Percentiles rank a stretch among this genome's conserved stretches.
phyloP scores from a whole-genome alignment of 2,113 vertebrate species.

The Vireo altiloquus region DNA sequence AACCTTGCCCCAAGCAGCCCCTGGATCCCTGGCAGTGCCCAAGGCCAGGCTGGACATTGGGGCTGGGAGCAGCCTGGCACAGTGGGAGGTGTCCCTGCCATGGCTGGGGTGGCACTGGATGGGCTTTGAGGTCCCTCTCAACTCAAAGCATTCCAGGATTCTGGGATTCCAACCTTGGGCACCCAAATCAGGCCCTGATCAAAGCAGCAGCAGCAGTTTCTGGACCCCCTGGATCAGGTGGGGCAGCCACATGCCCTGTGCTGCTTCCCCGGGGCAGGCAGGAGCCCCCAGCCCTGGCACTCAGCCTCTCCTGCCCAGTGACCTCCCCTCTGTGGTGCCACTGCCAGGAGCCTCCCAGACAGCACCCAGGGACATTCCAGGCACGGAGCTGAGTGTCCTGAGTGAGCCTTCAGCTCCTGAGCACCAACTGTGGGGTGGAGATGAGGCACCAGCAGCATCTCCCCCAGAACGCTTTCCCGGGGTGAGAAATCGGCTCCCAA shows the following conservation, averaged over 20 bases:
- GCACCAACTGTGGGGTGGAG: fast-evolving
- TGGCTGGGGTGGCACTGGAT: background rate
- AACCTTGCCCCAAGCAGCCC: background rate
- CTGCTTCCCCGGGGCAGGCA: background rate
- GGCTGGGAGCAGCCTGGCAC: background rate
- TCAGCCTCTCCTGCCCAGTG: background rate
- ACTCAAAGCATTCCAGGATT: background rate
- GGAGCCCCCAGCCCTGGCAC: background rate
- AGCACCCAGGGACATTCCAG: background rate
- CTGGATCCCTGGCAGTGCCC: background rate
- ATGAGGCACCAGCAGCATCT: background rate
- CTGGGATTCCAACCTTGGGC: background rate
- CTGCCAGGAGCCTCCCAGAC: background rate
- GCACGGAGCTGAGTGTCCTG: background rate
- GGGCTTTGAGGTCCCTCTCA: background rate
- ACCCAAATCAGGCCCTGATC: background rate
- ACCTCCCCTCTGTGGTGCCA: no score
- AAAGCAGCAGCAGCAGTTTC: background rate
- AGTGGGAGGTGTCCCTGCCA: background rate
- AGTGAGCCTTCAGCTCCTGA: background rate
- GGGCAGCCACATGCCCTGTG: background rate
- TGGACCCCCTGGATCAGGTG: background rate
- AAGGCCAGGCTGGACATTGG: fast-evolving
- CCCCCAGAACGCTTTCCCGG: background rate
- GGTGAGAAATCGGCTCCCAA: fast-evolving